Percentiles rank a stretch among this genome's conserved stretches.
Evolutionary conservation across 1,140 invertebrate genomes (phyloP).

Genomic region (Holotrichia oblita): DNA sequence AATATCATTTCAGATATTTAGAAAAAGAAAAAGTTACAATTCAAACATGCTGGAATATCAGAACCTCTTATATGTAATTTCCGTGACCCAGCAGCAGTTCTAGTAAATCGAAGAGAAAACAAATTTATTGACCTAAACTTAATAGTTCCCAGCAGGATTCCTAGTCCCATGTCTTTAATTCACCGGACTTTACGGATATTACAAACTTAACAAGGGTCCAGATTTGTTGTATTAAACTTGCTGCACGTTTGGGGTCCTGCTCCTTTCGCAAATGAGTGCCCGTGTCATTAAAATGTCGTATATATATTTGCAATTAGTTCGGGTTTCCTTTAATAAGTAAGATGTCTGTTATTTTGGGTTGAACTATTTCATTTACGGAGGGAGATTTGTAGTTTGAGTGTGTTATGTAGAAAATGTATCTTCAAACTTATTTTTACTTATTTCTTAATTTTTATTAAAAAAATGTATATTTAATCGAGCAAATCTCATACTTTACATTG

Average conservation of each 20-base stretch:
- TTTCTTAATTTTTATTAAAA: no score
- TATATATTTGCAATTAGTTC: not conserved
- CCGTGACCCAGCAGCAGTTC: not conserved
- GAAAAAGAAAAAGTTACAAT: not conserved
- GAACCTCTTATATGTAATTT: not conserved
- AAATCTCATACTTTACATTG: no score
- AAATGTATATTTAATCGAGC: no score
- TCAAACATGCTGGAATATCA: not conserved
- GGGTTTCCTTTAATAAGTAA: not conserved
- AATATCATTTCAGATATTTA: no score
- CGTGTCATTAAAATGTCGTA: not conserved
- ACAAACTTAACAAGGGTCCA: slow-evolving; percentile 1
- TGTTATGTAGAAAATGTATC: not conserved
- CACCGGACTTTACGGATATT: not conserved
- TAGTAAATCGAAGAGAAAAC: not conserved
- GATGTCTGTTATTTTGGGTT: not conserved
- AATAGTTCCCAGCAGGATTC: not conserved
- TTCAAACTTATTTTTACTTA: no score
- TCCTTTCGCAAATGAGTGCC: not conserved
- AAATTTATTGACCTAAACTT: not conserved
- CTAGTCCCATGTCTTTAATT: not conserved
- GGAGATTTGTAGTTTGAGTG: not conserved
- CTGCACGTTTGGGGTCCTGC: not conserved
- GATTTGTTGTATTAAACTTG: not conserved
- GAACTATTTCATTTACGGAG: not conserved